Percentiles rank a stretch among this genome's conserved stretches.
Conservation (phyloP, 2,113 vertebrate species). For the Malurus melanocephalus region DNA sequence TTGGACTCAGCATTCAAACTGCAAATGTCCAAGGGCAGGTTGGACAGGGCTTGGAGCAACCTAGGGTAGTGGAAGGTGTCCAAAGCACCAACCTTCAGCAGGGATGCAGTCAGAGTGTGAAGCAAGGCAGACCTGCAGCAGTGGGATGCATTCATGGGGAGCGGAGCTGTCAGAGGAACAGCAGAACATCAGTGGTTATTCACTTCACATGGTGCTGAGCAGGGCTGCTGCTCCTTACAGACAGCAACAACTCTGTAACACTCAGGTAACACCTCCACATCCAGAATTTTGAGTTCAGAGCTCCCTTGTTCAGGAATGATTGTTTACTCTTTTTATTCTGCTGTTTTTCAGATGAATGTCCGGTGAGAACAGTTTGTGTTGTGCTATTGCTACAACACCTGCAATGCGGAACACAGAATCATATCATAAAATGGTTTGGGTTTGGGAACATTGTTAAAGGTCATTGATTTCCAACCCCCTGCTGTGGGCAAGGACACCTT, state of each 20-base stretch:
- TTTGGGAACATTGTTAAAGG: neutral
- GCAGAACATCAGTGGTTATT: neutral
- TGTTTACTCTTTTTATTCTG: neutral
- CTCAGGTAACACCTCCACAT: rapidly evolving
- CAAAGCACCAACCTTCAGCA: neutral
- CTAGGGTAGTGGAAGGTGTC: neutral
- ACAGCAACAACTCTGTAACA: neutral
- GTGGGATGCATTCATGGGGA: neutral
- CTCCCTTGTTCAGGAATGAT: neutral
- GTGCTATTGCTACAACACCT: neutral
- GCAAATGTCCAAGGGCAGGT: neutral
- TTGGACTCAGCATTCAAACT: neutral
- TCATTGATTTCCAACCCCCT: neutral
- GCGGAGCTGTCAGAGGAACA: neutral
- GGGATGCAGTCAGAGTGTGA: neutral
- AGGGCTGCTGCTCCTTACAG: neutral
- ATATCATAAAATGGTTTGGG: neutral
- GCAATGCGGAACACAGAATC: neutral
- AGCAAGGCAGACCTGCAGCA: neutral
- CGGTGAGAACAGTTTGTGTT: neutral
- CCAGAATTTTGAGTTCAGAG: neutral
- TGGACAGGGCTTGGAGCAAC: neutral
- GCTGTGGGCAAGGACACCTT: neutral
- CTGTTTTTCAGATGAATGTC: neutral
- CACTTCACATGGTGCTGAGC: neutral